These are phyloP conservation scores for Muscicapa adusta DNA, from an alignment of 2,113 vertebrate species.

Conservation along the genomic window DNA sequence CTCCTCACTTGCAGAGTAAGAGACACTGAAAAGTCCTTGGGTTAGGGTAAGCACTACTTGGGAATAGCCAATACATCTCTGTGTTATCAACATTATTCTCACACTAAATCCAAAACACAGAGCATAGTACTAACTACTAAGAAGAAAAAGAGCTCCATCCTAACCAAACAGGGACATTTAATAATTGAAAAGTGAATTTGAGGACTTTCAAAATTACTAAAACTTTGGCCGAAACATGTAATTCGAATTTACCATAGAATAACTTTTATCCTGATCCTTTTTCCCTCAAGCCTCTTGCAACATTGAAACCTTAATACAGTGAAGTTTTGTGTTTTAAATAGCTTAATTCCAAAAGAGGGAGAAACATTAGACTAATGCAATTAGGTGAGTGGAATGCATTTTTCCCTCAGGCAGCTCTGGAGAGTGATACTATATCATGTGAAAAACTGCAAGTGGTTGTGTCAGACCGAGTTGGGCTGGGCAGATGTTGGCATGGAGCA, in stretches of 20 bases:
- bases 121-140: not conserved
- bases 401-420: conserved; percentile 8
- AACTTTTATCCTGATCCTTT: not conserved
- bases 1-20: not conserved
- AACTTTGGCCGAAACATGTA: not conserved
- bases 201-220: not conserved
- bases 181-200: not conserved
- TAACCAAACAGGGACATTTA: not conserved
- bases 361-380: conserved; percentile 6
- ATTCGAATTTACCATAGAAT: not conserved
- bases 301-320: not conserved
- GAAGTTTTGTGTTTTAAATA: not conserved
- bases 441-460: not conserved
- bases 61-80: not conserved
- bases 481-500: not conserved
- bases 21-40: not conserved
- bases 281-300: not conserved
- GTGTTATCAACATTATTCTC: not conserved
- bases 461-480: not conserved
- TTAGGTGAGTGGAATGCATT: conserved; percentile 27
- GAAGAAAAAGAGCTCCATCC: not conserved
- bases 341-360: not conserved
- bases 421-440: conserved; percentile 12
- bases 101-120: not conserved
- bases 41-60: not conserved